Percentiles rank a stretch among this genome's conserved stretches.
Conservation (phyloP, 2,888 invertebrate genomes). For the Neuroscelio doddi region DNA sequence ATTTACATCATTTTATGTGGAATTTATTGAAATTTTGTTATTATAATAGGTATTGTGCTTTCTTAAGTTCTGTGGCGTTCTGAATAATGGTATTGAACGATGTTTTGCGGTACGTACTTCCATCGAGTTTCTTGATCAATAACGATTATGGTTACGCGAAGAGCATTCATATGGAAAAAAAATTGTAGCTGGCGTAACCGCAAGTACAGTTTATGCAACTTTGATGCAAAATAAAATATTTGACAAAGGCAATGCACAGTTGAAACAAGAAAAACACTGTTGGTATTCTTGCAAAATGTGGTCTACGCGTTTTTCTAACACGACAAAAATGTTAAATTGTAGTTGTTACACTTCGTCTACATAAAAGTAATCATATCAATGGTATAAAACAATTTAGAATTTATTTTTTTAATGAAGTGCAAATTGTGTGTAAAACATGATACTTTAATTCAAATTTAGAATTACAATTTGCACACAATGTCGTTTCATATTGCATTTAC, state of each 20-base stretch:
- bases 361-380: too few species aligned
- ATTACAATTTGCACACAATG: too few species aligned
- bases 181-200: background rate
- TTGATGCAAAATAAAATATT: background rate
- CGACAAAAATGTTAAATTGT: too few species aligned
- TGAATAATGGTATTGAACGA: slow-evolving; percentile 13
- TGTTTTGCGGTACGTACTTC: slow-evolving; percentile 22
- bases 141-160: slow-evolving; percentile 34
- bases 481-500: too few species aligned
- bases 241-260: too few species aligned
- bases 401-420: too few species aligned
- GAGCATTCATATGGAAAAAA: slow-evolving; percentile 12
- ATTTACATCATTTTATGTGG: background rate
- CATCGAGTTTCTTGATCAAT: slow-evolving; percentile 22
- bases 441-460: too few species aligned
- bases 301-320: too few species aligned
- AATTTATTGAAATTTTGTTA: slow-evolving; percentile 8
- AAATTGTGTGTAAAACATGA: too few species aligned
- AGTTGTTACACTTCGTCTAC: too few species aligned
- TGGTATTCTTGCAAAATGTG: background rate
- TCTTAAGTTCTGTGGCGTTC: slow-evolving; percentile 6
- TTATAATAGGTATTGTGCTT: background rate
- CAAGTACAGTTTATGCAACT: background rate
- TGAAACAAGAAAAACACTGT: too few species aligned
- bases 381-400: too few species aligned